Base-by-base conservation (phyloP, 2,797 vertebrate genomes). In the Sebastolobus alascanus region DNA sequence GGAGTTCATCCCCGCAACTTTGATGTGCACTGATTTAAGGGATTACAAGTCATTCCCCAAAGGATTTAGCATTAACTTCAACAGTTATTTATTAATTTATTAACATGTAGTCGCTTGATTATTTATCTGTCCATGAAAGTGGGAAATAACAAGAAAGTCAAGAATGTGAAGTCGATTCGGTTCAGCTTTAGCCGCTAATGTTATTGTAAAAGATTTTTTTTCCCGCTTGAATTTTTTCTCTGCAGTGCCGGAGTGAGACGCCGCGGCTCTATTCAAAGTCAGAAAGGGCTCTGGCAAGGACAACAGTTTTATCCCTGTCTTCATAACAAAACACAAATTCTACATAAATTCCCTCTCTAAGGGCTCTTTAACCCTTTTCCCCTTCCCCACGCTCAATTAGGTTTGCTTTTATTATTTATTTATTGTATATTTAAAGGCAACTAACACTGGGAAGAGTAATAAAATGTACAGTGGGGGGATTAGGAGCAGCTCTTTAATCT, bases 381-480 rank as follows among this genome's bases (percentile, higher is more conserved):
- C 89, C 89, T 89, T 89, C 87, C 92, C 77, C 87, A 80, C 83
- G 89, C 90, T 87, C 94, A 94, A 94, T 95, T 95, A 95, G 90
- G 85, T 94, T 83, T 84, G 87, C 27, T 90, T 95, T 94, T 82
- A 92, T 94, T 94, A 94, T 96, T 95, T 95, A 94, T 95, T 94
- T 95, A 92, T 90, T 92, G 91, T 93, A 92, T 92, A 91, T 93
- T 94, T 94, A 93, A 94, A 92, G 89, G 91, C 91, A 93, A 93
- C 87, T 91, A 92, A 93, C 88, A 84, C 89, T 82, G 88, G 90
- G 95, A 95, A 93, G 95, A 93, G 93, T 96, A 96, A 96, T 96
- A 96, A 95, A 96, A 96, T 96, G 96, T 96, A 95, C 95, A 95
- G 96, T 95, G 91, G 94, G 94, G 95, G 96, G 96, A 97, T 99